phyloP scores from a whole-genome alignment of 2,797 vertebrate species.

The Mycteria americana region DNA sequence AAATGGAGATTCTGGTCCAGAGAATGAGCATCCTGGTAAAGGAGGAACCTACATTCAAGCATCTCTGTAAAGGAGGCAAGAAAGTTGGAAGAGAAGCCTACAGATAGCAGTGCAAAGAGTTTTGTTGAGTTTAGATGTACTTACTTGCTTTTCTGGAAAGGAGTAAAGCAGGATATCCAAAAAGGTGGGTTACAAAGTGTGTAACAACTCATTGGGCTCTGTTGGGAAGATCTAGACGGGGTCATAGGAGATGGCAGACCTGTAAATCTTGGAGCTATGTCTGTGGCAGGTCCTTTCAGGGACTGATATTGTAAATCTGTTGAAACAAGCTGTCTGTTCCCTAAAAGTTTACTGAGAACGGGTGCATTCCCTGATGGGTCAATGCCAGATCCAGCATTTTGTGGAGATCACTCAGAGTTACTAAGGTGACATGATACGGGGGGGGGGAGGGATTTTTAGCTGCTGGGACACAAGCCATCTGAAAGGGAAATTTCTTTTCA shows the following conservation, averaged over 20 bases:
- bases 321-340: constrained; percentile 15
- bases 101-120: not conserved
- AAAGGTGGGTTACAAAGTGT: not conserved
- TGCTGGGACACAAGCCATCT: not conserved
- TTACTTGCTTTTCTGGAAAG: not conserved
- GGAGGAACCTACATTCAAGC: not conserved
- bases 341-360: constrained; percentile 4
- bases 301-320: not conserved
- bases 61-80: not conserved
- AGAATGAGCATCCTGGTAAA: not conserved
- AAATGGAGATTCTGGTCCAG: not conserved
- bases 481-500: constrained; percentile 36
- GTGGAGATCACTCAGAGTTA: not conserved
- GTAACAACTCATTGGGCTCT: not conserved
- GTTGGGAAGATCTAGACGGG: not conserved
- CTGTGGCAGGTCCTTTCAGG: not conserved
- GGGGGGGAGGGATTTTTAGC: not conserved
- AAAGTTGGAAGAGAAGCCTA: not conserved
- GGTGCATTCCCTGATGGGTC: not conserved
- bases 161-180: not conserved
- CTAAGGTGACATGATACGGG: not conserved
- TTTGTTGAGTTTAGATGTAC: not conserved
- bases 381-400: not conserved
- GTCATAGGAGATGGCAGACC: not conserved
- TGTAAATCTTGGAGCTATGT: not conserved